Conservation (phyloP, 1,140 invertebrate genomes). For the Nasonia giraulti region DNA sequence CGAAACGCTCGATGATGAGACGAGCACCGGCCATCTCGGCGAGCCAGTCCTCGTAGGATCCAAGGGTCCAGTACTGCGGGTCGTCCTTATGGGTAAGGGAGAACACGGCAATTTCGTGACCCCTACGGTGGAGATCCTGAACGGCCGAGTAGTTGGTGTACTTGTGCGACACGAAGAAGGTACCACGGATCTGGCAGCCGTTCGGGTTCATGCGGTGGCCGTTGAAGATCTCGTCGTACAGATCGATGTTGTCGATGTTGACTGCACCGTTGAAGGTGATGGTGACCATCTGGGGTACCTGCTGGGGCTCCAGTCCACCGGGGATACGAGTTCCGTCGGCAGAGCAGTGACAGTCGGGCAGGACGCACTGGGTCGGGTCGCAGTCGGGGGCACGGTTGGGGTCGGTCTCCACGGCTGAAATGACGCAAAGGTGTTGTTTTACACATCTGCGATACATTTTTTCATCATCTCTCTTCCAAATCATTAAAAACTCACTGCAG, state of each 20-base stretch:
- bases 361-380: constrained; percentile 88
- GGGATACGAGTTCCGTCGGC: constrained; percentile 93
- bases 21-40: constrained; percentile 97
- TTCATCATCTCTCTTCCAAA: too few species aligned
- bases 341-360: constrained; percentile 96
- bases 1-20: constrained; percentile 90
- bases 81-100: constrained; percentile 95
- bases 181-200: constrained; percentile 93
- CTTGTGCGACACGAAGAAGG: constrained; percentile 97
- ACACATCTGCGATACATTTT: constrained; percentile 9
- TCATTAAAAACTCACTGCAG: constrained; percentile 84
- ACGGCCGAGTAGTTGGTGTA: constrained; percentile 97
- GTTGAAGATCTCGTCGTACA: constrained; percentile 93
- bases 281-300: constrained; percentile 95
- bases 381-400: constrained; percentile 93
- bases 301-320: constrained; percentile 85
- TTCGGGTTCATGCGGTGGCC: constrained; percentile 91
- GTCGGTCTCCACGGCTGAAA: constrained; percentile 88
- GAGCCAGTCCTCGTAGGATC: constrained; percentile 91
- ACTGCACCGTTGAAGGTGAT: constrained; percentile 95
- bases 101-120: constrained; percentile 95
- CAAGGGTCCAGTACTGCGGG: constrained; percentile 91
- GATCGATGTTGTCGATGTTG: constrained; percentile 94
- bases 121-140: constrained; percentile 92
- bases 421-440: too few species aligned